Percentiles rank a stretch among this genome's conserved stretches.
These are phyloP conservation scores for Shinisaurus crocodilurus DNA, from an alignment of 2,113 vertebrate genomes.

Conservation along the genomic window DNA sequence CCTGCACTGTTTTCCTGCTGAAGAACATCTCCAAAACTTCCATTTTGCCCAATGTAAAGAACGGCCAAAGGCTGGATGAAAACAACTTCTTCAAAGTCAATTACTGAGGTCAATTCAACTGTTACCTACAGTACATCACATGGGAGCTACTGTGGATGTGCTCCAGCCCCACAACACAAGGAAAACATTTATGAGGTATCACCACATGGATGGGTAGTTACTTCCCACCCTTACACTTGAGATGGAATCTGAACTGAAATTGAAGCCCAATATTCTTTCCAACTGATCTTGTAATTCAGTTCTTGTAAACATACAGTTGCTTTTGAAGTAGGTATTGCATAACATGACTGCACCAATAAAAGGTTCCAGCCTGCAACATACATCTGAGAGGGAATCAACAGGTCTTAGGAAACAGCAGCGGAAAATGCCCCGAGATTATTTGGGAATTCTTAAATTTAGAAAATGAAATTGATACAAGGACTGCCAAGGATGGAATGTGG, in stretches of 20 bases:
- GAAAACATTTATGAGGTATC: not conserved
- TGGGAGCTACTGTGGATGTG: not conserved
- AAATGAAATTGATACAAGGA: not conserved
- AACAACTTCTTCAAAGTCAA: not conserved
- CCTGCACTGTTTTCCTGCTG: not conserved
- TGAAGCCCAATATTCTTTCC: not conserved
- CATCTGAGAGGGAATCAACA: not conserved
- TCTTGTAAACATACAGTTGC: not conserved
- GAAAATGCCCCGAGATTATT: not conserved
- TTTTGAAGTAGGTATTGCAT: not conserved
- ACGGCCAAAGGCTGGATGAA: not conserved
- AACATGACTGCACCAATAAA: not conserved
- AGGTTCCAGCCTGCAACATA: rapidly evolving
- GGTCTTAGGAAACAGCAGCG: not conserved
- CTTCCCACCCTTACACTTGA: not conserved
- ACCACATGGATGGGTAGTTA: not conserved
- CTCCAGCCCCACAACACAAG: not conserved
- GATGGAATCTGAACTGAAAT: not conserved
- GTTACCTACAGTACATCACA: not conserved
- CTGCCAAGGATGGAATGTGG: not conserved
- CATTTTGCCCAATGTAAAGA: not conserved
- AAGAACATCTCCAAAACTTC: not conserved
- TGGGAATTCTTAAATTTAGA: not conserved
- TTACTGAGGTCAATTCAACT: not conserved
- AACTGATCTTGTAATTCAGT: not conserved